Evolutionary conservation across 2,797 vertebrate species (phyloP).

Genomic region (Pseudochaenichthys georgianus): DNA sequence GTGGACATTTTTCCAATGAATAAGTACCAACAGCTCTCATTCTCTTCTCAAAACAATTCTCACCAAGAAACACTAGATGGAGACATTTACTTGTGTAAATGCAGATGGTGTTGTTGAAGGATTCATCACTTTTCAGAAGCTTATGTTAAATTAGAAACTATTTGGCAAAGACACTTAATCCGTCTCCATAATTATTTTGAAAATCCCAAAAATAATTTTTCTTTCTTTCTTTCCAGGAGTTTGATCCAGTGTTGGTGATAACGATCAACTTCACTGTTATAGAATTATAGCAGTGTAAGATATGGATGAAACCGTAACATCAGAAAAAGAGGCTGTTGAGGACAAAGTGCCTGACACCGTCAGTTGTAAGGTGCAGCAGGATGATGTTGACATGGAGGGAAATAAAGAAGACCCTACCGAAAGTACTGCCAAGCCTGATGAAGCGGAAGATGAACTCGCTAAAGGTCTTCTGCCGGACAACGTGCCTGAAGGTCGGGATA

Average conservation of each 20-base stretch:
- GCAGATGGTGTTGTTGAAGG: not conserved
- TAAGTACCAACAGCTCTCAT: conserved; percentile 10
- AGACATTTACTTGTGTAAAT: conserved; percentile 66
- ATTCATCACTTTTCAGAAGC: conserved; percentile 14
- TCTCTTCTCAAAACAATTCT: conserved; percentile 28
- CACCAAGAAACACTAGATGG: conserved; percentile 78
- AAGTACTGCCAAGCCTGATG: conserved; percentile 65
- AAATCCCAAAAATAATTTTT: not conserved
- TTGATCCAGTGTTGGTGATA: conserved; percentile 41
- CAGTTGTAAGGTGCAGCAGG: conserved; percentile 37
- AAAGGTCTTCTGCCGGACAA: conserved; percentile 26
- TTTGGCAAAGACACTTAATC: conserved; percentile 5
- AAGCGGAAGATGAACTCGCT: conserved; percentile 25
- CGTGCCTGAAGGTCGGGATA: conserved; percentile 35
- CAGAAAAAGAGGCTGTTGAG: conserved; percentile 53
- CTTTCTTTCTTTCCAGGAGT: conserved; percentile 45
- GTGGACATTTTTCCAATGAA: not conserved
- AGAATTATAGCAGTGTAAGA: conserved; percentile 41
- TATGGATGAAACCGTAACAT: conserved; percentile 75
- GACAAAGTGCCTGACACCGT: conserved; percentile 55
- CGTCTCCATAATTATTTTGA: conserved; percentile 1
- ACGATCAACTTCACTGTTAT: conserved; percentile 12
- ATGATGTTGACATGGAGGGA: conserved; percentile 57
- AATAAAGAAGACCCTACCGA: conserved; percentile 42
- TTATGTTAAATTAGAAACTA: conserved; percentile 20